Evolutionary conservation across 2,113 vertebrate genomes (phyloP), one percentile per base, ranked within the genome.

Genomic region (Sprattus sprattus): DNA sequence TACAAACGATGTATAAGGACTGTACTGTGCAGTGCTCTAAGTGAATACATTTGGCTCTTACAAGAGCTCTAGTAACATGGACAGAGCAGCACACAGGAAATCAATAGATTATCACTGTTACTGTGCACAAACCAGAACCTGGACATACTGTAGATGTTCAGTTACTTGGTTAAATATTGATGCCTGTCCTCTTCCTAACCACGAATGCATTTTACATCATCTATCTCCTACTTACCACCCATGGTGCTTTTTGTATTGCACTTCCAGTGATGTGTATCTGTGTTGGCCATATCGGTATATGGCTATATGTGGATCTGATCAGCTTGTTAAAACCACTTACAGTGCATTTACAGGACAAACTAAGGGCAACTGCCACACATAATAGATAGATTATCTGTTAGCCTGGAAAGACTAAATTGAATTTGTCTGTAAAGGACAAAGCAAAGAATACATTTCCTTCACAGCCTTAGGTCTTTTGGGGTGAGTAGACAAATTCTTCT

Each of bases 161-260:
- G 64, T 28, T 71, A 71, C 64, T 71, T 71, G 28, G n/a, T 71
- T 71, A 71, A 71, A 71, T 71, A 32, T 71, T 32, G n/a, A 71
- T 71, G 64, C 64, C 64, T 25, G 15, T 71, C n/a, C 25, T 71
- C 25, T 71, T 4, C 25, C 64, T 71, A 2, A 25, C 64, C 28
- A 28, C 10, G 11, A 28, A 71, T 8, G n/a, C 64, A 71, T 32
- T 71, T 57, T 57, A 20, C 54, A 57, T 57, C 20, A 57, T 57
- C 54, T 32, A 25, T 71, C 25, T 32, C 25, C 64, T 71, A 71
- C 64, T 28, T 28, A 25, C 64, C 64, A 71, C 64, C 64, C 64
- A 71, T 25, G 2, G 64, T 25, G 10, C 5, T 15, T 32, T 11
- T 71, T 71, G 25, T 32, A 13, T 32, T 71, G 64, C 25, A 25